phyloP scores from a whole-genome alignment of 2,113 vertebrate genomes.

The Dasypus novemcinctus region DNA sequence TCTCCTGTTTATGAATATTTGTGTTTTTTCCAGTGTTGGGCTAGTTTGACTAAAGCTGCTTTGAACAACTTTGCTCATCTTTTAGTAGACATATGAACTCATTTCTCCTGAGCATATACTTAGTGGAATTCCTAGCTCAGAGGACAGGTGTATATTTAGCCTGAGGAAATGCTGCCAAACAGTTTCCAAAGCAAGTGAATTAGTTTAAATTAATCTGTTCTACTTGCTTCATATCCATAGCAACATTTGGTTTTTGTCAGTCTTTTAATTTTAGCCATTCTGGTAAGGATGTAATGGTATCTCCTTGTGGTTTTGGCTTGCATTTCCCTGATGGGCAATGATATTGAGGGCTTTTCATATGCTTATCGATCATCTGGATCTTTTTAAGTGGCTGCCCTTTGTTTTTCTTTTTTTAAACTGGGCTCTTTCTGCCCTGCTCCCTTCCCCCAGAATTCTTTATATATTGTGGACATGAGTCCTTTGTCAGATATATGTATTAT shows the following conservation, averaged over 20 bases:
- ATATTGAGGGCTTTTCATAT: not conserved
- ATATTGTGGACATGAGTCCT: not conserved
- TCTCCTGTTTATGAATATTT: not conserved
- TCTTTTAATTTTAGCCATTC: not conserved
- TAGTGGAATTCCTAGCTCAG: not conserved
- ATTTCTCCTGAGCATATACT: not conserved
- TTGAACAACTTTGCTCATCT: not conserved
- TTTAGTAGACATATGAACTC: not conserved
- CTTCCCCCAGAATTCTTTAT: not conserved
- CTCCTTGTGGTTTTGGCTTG: not conserved
- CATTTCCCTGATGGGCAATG: not conserved
- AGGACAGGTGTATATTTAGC: not conserved
- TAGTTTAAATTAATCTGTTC: not conserved
- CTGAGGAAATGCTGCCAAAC: not conserved
- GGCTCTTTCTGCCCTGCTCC: not conserved
- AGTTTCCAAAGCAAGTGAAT: not conserved
- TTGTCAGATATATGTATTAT: not conserved
- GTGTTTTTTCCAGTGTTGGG: not conserved
- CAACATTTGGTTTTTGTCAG: not conserved
- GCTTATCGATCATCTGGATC: not conserved
- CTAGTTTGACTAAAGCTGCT: not conserved
- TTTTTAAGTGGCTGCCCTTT: not conserved
- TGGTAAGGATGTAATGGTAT: not conserved
- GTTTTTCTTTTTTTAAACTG: not conserved
- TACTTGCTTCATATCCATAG: not conserved